Percentiles rank a stretch among this genome's conserved stretches.
These are phyloP conservation scores for Andrena bicolor DNA, from an alignment of 2,888 invertebrate genomes.

Conservation along the genomic window DNA sequence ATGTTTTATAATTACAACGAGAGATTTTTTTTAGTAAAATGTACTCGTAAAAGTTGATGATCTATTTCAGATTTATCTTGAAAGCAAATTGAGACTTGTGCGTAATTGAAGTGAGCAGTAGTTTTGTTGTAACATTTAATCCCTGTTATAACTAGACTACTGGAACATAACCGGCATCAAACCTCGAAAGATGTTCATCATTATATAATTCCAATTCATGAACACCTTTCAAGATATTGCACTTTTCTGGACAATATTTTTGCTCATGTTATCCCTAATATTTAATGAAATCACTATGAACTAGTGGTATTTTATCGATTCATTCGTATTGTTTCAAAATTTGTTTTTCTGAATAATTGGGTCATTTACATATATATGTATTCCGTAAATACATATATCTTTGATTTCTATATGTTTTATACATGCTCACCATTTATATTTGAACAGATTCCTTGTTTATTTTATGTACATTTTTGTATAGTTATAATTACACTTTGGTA, in stretches of 20 bases:
- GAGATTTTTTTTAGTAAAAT: no score
- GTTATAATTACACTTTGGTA: slow-evolving; percentile 13
- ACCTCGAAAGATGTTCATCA: no score
- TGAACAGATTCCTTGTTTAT: slow-evolving; percentile 5
- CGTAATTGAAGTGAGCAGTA: background rate
- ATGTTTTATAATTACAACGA: no score
- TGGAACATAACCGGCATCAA: no score
- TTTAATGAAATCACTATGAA: background rate
- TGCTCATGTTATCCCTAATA: background rate
- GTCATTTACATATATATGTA: background rate
- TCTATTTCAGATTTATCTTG: no score
- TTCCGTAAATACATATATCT: slow-evolving; percentile 5
- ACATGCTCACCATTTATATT: background rate
- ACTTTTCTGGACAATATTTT: no score
- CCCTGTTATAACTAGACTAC: background rate
- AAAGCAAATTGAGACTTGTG: no score
- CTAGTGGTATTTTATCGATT: background rate
- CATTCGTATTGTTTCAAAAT: background rate
- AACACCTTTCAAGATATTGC: no score
- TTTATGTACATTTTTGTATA: slow-evolving; percentile 28
- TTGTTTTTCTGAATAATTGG: background rate
- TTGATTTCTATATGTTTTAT: slow-evolving; percentile 2
- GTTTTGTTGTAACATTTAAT: background rate
- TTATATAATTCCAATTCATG: no score
- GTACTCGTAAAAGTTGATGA: no score